These are phyloP conservation scores for Phalacrocorax brasilianus DNA, from an alignment of 2,113 vertebrate species.

Conservation along the genomic window DNA sequence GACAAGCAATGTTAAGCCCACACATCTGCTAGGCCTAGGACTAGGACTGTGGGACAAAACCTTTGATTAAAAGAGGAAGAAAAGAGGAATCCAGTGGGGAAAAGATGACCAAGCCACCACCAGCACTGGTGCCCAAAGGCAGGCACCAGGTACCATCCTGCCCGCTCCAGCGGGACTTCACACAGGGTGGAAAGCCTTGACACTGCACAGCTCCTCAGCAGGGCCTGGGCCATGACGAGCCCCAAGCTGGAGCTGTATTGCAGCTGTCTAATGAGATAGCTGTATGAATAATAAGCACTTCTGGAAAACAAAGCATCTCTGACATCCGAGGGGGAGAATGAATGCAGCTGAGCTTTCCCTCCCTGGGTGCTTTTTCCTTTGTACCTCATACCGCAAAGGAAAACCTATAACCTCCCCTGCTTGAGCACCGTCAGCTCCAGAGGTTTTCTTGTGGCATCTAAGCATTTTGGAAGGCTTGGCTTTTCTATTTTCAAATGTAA, in stretches of 20 bases:
- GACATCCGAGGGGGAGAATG: background rate
- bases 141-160: background rate
- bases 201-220: accelerated
- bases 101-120: background rate
- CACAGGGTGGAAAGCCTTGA: accelerated
- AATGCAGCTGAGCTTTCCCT: background rate
- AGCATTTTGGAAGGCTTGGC: background rate
- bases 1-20: background rate
- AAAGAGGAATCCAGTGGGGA: background rate
- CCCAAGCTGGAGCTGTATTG: background rate
- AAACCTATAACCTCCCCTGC: background rate
- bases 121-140: background rate
- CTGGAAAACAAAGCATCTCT: slow-evolving; percentile 27
- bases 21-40: background rate
- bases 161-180: background rate
- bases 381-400: background rate
- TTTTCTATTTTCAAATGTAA: background rate
- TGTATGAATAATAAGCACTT: slow-evolving; percentile 17
- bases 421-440: background rate
- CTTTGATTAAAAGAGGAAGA: background rate
- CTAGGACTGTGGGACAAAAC: background rate
- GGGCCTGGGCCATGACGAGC: background rate
- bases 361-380: background rate
- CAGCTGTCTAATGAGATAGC: slow-evolving; percentile 1
- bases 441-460: background rate